phyloP scores from a whole-genome alignment of 2,797 vertebrate genomes.

The Thalassophryne amazonica region DNA sequence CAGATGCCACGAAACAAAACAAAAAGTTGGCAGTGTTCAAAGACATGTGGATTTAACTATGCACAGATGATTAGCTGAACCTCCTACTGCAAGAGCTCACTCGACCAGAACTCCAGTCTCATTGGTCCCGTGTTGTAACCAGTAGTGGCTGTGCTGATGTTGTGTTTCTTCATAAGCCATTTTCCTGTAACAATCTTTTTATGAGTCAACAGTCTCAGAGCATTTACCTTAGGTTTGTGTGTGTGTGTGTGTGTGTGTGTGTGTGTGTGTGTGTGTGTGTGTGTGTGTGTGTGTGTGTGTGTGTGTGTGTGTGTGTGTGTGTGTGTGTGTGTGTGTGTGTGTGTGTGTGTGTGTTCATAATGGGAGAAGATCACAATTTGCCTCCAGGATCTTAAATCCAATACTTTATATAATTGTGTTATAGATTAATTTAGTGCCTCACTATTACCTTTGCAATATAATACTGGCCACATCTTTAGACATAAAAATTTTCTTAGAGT shows the following conservation, averaged over 20 bases:
- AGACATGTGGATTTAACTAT: too few species aligned
- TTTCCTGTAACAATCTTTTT: slow-evolving; percentile 55
- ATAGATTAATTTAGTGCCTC: slow-evolving; percentile 29
- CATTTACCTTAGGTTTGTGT: not conserved
- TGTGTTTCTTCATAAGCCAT: slow-evolving; percentile 46
- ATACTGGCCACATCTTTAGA: too few species aligned
- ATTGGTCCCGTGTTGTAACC: slow-evolving; percentile 35
- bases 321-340: not conserved
- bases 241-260: not conserved
- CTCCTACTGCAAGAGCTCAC: slow-evolving; percentile 14
- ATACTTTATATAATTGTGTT: slow-evolving; percentile 6
- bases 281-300: not conserved
- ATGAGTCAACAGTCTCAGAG: slow-evolving; percentile 37
- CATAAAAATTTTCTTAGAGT: too few species aligned
- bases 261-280: not conserved
- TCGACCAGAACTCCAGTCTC: slow-evolving; percentile 27
- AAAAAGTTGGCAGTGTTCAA: too few species aligned
- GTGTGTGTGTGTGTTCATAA: slow-evolving; percentile 6
- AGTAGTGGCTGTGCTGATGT: slow-evolving; percentile 56
- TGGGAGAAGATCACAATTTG: slow-evolving; percentile 15
- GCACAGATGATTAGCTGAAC: too few species aligned
- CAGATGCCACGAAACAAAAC: too few species aligned
- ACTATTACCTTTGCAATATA: not conserved
- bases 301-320: not conserved
- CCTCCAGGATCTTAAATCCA: slow-evolving; percentile 6